A percentile compares a stretch with the other conserved stretches of the same genome.
Evolutionary conservation across 2,888 invertebrate species (phyloP).

Genomic region (Ditula angustiorana): DNA sequence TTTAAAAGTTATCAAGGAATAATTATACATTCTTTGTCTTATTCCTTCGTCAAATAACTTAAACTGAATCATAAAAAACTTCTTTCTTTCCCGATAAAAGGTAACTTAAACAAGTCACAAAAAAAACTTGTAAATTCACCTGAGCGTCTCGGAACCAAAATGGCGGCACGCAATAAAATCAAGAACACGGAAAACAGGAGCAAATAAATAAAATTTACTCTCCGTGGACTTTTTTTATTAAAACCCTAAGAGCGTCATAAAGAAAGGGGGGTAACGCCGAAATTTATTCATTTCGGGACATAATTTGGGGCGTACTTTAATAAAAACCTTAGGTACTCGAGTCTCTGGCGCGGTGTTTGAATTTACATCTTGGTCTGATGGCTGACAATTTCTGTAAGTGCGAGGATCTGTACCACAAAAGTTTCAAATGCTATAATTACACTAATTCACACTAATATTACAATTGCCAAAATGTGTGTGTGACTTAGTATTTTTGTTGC

Average conservation of each 20-base stretch:
- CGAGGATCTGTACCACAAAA: no score
- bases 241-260: slow-evolving; percentile 63
- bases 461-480: no score
- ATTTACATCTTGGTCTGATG: slow-evolving; percentile 48
- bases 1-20: no score
- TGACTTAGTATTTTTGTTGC: no score
- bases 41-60: background rate
- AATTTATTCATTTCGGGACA: slow-evolving; percentile 75
- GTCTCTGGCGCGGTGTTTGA: slow-evolving; percentile 43
- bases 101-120: slow-evolving; percentile 13
- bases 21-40: no score
- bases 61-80: background rate
- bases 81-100: background rate
- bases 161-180: slow-evolving; percentile 41
- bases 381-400: slow-evolving; percentile 9
- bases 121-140: slow-evolving; percentile 35
- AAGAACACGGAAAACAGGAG: slow-evolving; percentile 39
- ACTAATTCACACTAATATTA: no score
- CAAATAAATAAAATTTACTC: slow-evolving; percentile 59
- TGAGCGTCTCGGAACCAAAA: slow-evolving; percentile 29
- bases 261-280: slow-evolving; percentile 59
- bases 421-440: no score
- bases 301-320: slow-evolving; percentile 74
- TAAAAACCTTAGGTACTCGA: slow-evolving; percentile 59
- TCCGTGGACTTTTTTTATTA: slow-evolving; percentile 60